phyloP scores from a whole-genome alignment of 2,113 vertebrate genomes.

The Austrofundulus limnaeus region DNA sequence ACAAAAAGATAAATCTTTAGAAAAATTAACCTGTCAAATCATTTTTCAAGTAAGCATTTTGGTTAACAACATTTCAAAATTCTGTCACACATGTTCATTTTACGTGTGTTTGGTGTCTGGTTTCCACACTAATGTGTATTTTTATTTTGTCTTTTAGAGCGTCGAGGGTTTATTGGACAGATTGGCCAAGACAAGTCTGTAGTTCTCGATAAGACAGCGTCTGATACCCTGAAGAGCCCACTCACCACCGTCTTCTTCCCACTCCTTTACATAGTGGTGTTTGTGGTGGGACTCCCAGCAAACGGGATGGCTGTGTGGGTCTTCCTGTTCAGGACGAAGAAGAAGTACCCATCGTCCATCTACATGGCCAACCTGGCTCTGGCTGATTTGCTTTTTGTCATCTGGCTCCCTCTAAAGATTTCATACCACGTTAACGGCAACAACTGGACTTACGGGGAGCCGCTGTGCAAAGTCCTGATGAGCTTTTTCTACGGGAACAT shows the following conservation, averaged over 20 bases:
- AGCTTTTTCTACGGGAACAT: constrained; percentile 96
- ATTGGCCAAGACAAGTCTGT: too few species aligned
- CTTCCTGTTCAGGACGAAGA: constrained; percentile 89
- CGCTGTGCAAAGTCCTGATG: constrained; percentile 88
- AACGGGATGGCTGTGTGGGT: constrained; percentile 92
- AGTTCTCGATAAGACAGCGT: too few species aligned
- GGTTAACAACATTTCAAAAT: too few species aligned
- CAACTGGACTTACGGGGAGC: constrained; percentile 89
- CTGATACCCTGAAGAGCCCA: constrained; percentile 79
- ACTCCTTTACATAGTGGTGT: constrained; percentile 83
- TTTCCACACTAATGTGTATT: not conserved
- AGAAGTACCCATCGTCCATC: constrained; percentile 86
- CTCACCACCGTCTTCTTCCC: constrained; percentile 91
- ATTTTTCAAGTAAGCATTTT: too few species aligned
- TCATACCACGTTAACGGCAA: constrained; percentile 91
- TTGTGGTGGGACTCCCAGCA: constrained; percentile 85
- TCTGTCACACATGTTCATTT: too few species aligned
- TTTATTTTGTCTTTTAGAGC: not conserved
- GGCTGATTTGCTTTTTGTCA: constrained; percentile 89
- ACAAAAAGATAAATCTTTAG: too few species aligned
- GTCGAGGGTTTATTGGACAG: not conserved
- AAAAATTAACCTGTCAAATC: too few species aligned
- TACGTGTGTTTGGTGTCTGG: too few species aligned
- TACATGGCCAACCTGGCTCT: constrained; percentile 94
- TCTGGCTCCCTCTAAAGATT: constrained; percentile 92